These are phyloP conservation scores for Scaptomyza graminum DNA, from an alignment of 1,140 invertebrate genomes.

Conservation along the genomic window DNA sequence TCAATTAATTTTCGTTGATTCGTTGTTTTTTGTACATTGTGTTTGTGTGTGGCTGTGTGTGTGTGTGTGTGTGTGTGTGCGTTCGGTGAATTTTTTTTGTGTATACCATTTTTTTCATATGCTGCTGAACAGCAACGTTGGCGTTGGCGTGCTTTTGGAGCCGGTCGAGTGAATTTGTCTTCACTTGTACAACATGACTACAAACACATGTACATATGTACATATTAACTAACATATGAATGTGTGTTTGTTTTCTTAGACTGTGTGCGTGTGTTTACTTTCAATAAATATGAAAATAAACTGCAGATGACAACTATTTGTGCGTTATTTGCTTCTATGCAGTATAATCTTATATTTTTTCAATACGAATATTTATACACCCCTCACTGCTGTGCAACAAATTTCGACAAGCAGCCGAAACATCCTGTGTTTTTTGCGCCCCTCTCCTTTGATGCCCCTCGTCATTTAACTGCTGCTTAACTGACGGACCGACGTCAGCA, in stretches of 20 bases:
- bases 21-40: constrained; percentile 67
- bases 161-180: constrained; percentile 38
- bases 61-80: constrained; percentile 36
- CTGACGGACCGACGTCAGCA: constrained; percentile 51
- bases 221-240: not conserved
- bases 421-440: constrained; percentile 6
- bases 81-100: constrained; percentile 63
- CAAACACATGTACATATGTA: constrained; percentile 26
- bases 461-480: constrained; percentile 6
- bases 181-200: constrained; percentile 29
- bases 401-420: constrained; percentile 1
- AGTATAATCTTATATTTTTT: not conserved
- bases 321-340: constrained; percentile 20
- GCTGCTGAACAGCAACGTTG: constrained; percentile 47
- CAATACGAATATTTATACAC: not conserved
- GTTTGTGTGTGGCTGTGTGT: constrained; percentile 24
- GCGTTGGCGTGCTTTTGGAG: constrained; percentile 59
- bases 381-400: no score
- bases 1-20: constrained; percentile 82
- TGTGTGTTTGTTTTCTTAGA: not conserved
- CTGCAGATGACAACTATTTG: constrained; percentile 19
- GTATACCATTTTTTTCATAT: constrained; percentile 75
- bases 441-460: not conserved
- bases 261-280: constrained; percentile 31
- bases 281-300: constrained; percentile 27